These are phyloP conservation scores for Sabatieria punctata DNA, from an alignment of 2,888 invertebrate species.

Conservation along the genomic window DNA sequence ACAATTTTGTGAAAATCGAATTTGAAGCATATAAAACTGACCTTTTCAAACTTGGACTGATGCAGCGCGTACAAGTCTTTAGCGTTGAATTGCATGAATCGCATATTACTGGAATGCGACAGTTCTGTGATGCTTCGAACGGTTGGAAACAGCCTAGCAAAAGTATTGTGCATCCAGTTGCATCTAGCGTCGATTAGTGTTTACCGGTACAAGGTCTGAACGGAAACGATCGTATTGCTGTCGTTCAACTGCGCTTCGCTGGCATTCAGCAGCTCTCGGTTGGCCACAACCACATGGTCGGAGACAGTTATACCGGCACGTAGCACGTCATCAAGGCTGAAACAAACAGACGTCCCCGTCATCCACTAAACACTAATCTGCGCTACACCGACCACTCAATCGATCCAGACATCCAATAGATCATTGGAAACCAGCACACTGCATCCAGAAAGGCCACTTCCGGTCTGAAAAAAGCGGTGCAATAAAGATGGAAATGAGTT, in stretches of 20 bases:
- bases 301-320: slow-evolving; percentile 85
- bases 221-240: slow-evolving; percentile 95
- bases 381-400: slow-evolving; percentile 60
- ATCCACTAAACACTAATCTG: background rate
- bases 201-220: slow-evolving; percentile 97
- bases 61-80: slow-evolving; percentile 90
- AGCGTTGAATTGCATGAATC: slow-evolving; percentile 96
- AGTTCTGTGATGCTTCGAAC: slow-evolving; percentile 94
- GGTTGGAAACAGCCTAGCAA: slow-evolving; percentile 78
- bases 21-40: no score
- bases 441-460: slow-evolving; percentile 84
- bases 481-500: no score
- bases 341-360: slow-evolving; percentile 20
- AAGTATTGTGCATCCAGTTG: background rate
- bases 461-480: slow-evolving; percentile 45
- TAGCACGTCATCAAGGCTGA: slow-evolving; percentile 74
- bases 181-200: background rate
- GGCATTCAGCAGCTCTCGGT: slow-evolving; percentile 63
- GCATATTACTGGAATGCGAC: slow-evolving; percentile 93
- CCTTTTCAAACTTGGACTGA: slow-evolving; percentile 97
- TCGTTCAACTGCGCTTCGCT: slow-evolving; percentile 91
- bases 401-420: slow-evolving; percentile 95
- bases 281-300: slow-evolving; percentile 83
- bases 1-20: no score
- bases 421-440: slow-evolving; percentile 84